Conservation (phyloP, 2,113 vertebrate species). For the Microtus oregoni region DNA sequence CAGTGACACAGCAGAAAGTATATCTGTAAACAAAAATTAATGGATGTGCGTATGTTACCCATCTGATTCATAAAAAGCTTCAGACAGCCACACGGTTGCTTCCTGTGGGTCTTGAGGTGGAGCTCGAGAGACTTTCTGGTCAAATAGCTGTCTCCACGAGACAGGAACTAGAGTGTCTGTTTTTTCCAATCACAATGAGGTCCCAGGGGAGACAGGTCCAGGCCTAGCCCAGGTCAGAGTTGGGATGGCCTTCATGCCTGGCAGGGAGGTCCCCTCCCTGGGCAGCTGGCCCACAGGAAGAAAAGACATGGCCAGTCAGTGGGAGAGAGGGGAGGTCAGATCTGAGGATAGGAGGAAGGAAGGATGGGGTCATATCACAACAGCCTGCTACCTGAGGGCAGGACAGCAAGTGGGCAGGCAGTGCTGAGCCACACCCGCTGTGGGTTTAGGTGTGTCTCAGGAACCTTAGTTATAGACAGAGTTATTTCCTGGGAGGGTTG, state of each 20-base stretch:
- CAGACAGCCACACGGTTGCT: not conserved
- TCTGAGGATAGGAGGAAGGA: not conserved
- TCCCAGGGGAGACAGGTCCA: slow-evolving; percentile 64
- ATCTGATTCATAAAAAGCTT: slow-evolving; percentile 40
- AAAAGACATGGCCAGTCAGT: slow-evolving; percentile 5
- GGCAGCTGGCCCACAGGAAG: slow-evolving; percentile 10
- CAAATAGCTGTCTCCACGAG: not conserved
- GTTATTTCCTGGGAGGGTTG: slow-evolving; percentile 70
- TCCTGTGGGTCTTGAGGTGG: not conserved
- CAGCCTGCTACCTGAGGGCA: slow-evolving; percentile 12
- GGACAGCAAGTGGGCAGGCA: not conserved
- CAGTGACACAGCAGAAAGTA: slow-evolving; percentile 23
- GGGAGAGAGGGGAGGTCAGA: not conserved
- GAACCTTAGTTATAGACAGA: slow-evolving; percentile 41
- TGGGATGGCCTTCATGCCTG: slow-evolving; percentile 24
- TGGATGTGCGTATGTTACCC: slow-evolving; percentile 10
- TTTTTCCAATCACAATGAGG: slow-evolving; percentile 59
- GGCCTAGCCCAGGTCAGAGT: slow-evolving; percentile 63
- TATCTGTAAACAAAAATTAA: slow-evolving; percentile 13
- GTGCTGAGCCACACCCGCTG: slow-evolving; percentile 8
- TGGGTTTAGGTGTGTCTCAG: slow-evolving; percentile 43
- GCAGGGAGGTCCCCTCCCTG: not conserved
- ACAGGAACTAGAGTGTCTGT: not conserved
- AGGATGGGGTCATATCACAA: not conserved
- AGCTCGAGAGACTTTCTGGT: slow-evolving; percentile 31